A percentile compares a stretch with the other conserved stretches of the same genome.
These are phyloP conservation scores for Alces alces DNA, from an alignment of 2,113 vertebrate species.

Conservation along the genomic window DNA sequence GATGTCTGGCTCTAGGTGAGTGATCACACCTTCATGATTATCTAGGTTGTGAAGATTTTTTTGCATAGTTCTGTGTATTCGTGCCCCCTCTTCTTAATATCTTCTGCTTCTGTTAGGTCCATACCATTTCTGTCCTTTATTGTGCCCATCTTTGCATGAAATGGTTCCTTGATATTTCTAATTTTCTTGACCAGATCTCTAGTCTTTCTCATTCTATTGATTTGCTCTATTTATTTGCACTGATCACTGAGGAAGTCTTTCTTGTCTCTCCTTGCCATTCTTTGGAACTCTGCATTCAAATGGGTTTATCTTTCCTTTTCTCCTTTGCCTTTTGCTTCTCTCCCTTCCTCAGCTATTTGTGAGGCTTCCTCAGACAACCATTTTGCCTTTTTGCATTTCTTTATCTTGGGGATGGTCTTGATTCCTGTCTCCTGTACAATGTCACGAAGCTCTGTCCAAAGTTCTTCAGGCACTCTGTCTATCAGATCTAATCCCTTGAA, in stretches of 20 bases:
- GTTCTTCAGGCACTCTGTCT: neutral
- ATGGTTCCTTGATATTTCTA: neutral
- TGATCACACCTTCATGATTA: neutral
- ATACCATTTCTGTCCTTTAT: neutral
- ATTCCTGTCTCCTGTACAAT: neutral
- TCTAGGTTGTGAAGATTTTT: neutral
- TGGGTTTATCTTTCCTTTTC: neutral
- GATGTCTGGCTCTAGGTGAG: neutral
- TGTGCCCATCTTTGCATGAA: neutral
- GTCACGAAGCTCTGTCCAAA: neutral
- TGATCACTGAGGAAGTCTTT: neutral
- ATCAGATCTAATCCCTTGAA: neutral
- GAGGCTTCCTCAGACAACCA: neutral
- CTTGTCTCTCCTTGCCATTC: neutral
- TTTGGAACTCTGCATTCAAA: neutral
- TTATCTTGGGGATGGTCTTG: neutral
- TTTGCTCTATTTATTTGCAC: neutral
- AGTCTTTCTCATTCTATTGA: neutral
- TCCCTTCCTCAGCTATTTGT: neutral
- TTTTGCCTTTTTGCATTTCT: neutral
- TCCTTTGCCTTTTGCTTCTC: neutral
- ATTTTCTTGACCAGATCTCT: neutral
- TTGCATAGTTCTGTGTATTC: neutral
- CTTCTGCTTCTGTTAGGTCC: neutral
- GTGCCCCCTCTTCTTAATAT: neutral